Conservation (phyloP, 2,888 invertebrate genomes). For the Isoperla grammatica region DNA sequence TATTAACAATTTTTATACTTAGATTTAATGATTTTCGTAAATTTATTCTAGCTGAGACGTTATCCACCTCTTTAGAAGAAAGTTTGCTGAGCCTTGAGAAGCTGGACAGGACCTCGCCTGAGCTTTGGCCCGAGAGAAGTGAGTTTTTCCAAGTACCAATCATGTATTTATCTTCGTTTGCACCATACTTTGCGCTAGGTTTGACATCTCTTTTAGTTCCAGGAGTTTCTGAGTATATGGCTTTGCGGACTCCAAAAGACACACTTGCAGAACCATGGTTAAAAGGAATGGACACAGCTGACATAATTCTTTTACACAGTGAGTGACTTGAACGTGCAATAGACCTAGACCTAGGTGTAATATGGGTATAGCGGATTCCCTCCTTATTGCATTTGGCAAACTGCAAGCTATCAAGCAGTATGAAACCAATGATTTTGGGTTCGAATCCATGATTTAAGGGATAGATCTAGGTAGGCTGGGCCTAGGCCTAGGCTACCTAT, state of each 20-base stretch:
- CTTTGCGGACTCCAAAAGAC: constrained; percentile 1
- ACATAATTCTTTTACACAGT: constrained; percentile 73
- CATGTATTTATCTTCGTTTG: neutral
- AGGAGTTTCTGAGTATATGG: constrained; percentile 64
- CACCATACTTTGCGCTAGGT: neutral
- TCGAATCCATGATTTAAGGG: no score
- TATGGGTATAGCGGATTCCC: no score
- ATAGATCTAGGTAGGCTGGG: no score
- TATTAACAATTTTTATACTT: no score
- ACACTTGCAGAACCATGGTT: constrained; percentile 52
- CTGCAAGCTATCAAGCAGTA: no score
- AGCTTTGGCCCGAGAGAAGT: constrained; percentile 96
- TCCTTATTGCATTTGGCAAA: no score
- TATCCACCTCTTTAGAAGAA: constrained; percentile 51
- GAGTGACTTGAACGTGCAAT: constrained; percentile 46
- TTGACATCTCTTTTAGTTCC: constrained; percentile 58
- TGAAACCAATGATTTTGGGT: no score
- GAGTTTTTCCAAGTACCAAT: constrained; percentile 40
- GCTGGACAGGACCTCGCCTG: constrained; percentile 89
- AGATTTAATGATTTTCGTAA: no score
- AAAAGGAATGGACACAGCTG: constrained; percentile 63
- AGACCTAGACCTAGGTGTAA: neutral
- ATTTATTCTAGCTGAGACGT: neutral
- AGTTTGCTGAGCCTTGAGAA: constrained; percentile 84
- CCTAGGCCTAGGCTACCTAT: no score